These are phyloP conservation scores for Megalops atlanticus DNA, from an alignment of 2,113 vertebrate species.

Conservation along the genomic window DNA sequence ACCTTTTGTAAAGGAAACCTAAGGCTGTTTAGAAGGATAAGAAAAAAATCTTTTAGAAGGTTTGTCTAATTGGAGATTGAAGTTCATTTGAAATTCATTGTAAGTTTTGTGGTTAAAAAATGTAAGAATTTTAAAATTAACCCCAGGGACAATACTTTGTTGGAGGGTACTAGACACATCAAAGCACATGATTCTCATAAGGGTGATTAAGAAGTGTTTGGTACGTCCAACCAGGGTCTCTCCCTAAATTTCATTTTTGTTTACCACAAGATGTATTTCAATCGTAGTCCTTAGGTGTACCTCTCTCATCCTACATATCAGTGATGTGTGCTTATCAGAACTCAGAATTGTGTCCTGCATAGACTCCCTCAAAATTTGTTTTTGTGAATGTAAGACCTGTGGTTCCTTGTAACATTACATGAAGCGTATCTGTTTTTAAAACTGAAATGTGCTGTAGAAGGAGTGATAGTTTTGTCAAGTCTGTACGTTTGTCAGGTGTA, in stretches of 20 bases:
- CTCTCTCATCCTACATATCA: slow-evolving; percentile 1
- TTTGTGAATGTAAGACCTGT: background rate
- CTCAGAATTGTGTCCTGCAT: background rate
- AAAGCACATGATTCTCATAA: too few relatives aligned
- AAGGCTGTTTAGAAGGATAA: background rate
- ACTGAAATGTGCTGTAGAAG: background rate
- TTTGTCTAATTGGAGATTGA: background rate
- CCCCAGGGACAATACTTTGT: background rate
- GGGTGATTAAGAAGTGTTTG: too few relatives aligned
- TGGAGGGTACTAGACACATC: background rate
- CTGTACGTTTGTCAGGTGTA: background rate
- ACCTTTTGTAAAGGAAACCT: background rate
- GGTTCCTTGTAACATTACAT: background rate
- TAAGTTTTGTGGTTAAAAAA: too few relatives aligned
- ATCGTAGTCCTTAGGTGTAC: background rate
- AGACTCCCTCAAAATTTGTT: background rate
- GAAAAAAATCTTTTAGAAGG: background rate
- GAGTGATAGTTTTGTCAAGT: background rate
- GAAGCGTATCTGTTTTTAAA: background rate
- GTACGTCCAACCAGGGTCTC: too few relatives aligned
- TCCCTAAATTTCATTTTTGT: too few relatives aligned
- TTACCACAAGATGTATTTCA: background rate
- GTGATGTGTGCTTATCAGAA: background rate
- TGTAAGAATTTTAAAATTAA: background rate
- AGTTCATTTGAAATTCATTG: background rate